Base-by-base conservation (phyloP, 2,797 vertebrate species). In the Pangasius mekongensis region DNA sequence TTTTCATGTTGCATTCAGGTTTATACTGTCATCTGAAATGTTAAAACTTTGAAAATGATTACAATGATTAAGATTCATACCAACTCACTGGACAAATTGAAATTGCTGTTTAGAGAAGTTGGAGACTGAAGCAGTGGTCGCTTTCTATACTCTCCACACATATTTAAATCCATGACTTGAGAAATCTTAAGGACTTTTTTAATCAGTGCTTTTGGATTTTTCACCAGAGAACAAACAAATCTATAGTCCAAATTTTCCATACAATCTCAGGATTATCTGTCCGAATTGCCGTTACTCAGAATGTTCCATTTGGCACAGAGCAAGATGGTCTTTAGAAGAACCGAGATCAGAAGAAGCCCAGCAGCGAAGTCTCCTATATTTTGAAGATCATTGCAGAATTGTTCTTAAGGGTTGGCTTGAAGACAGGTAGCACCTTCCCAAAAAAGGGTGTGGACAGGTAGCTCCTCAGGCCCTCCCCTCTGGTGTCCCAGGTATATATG, bases 381-480 rank as follows among this genome's bases (percentile, higher is more conserved):
- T 58, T 36, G 43, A 91, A 89, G 85, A 90, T 67, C 83, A 89
- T 77, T 90, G 90, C 90, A 91, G 86, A 89, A 86, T 86, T 91
- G 86, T 91, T 90, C 90, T 92, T 87, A 91, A 91, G 87, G 86
- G 67, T 90, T 78, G 74, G 77, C 87, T 64, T 89, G 89, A 91
- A 93, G 91, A 90, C 86, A 10, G 54, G 84, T 85, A 91, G 89
- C 87, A 90, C 89, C 90, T 92, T 85, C 89, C 90, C 92, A 94
- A 88, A 88, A 95, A 95, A 95, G 96, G 96, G 96, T 96, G 95
- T 97, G 96, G 96, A 96, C 97, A 98, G 98, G 97, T 98, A 97
- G 95, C 94, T 93, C 87, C 94, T 95, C 94, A 95, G 97, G 94
- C 93, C 97, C 96, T 97, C 96, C 97, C 98, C 96, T 96, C 95